A percentile compares a stretch with the other conserved stretches of the same genome.
These are phyloP conservation scores for Varanus komodoensis DNA, from an alignment of 2,113 vertebrate species.

Conservation along the genomic window DNA sequence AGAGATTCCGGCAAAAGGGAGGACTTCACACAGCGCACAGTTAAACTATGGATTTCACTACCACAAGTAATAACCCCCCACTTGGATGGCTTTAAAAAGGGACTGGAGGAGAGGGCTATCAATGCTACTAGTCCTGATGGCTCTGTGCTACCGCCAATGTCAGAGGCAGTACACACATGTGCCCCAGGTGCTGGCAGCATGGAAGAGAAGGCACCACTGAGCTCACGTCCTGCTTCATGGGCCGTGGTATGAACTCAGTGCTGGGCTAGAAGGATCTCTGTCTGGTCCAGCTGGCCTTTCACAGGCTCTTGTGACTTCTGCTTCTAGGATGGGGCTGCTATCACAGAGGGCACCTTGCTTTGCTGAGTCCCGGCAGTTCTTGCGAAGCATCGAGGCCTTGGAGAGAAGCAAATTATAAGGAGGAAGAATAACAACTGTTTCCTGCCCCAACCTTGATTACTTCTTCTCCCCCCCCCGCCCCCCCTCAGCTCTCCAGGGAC, in stretches of 20 bases:
- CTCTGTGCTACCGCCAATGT: background rate
- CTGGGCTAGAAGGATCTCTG: no score
- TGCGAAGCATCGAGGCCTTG: background rate
- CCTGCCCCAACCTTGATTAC: background rate
- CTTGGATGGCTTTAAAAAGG: no score
- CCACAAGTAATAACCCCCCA: background rate
- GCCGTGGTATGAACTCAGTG: no score
- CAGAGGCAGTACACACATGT: background rate
- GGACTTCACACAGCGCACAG: background rate
- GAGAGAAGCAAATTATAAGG: background rate
- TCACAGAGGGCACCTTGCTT: background rate
- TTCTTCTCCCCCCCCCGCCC: conserved; percentile 22
- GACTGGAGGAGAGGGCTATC: no score
- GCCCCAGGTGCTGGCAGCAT: no score
- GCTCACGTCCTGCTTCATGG: no score
- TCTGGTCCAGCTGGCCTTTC: no score
- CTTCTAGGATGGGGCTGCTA: background rate
- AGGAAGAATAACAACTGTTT: conserved; percentile 6
- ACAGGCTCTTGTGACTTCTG: no score
- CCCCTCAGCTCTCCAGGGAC: background rate
- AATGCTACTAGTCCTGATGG: no score
- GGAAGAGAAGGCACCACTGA: no score
- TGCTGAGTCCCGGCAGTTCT: background rate
- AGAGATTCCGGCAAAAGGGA: background rate
- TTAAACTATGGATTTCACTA: background rate